Percentiles rank a stretch among this genome's conserved stretches.
Conservation (phyloP, 2,888 invertebrate species). For the Drosophila paranaensis region DNA sequence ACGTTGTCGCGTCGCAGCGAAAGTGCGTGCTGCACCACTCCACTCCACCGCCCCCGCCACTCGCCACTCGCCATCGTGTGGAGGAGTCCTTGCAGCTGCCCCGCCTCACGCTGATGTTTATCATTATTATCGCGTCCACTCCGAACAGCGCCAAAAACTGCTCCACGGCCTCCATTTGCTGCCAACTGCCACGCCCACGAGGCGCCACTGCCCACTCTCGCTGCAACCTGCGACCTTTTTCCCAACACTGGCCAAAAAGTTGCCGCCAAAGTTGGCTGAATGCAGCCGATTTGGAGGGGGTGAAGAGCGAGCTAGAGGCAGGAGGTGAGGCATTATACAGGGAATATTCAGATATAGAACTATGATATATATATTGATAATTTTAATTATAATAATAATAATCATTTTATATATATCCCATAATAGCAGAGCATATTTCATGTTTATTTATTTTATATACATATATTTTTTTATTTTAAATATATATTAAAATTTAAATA, state of each 20-base stretch:
- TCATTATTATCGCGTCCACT: constrained; percentile 68
- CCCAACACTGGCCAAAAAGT: not conserved
- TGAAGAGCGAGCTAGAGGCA: no score
- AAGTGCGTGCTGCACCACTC: constrained; percentile 55
- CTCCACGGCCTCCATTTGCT: not conserved
- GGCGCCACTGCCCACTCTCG: no score
- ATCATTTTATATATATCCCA: no score
- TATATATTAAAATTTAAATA: no score
- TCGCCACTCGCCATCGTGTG: not conserved
- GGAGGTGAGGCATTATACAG: no score
- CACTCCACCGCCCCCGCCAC: not conserved
- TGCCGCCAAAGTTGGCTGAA: not conserved
- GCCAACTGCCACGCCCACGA: not conserved
- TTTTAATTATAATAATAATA: no score
- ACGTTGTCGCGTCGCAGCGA: constrained; percentile 70
- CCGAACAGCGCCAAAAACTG: not conserved
- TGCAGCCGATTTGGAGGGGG: no score
- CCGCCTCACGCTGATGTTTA: constrained; percentile 50
- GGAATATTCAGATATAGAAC: not conserved
- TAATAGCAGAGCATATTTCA: no score
- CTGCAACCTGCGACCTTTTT: no score
- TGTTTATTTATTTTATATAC: no score
- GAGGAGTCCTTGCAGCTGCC: not conserved
- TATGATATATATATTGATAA: no score
- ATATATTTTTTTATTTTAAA: no score